A percentile compares a stretch with the other conserved stretches of the same genome.
phyloP scores from a whole-genome alignment of 2,113 vertebrate genomes.

The Chitala chitala region DNA sequence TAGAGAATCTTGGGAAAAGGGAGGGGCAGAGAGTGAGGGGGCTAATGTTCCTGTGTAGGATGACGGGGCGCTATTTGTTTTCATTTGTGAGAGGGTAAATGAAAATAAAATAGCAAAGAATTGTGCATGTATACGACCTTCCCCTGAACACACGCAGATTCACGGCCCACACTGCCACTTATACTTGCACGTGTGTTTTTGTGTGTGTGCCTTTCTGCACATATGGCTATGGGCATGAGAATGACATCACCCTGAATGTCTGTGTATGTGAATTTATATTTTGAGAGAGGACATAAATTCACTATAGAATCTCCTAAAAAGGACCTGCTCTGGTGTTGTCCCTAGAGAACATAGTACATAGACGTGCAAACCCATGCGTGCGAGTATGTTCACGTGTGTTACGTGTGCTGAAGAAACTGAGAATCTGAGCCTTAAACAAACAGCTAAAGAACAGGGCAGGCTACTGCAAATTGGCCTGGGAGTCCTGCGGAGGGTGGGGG shows the following conservation, averaged over 20 bases:
- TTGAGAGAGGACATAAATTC: too few species aligned
- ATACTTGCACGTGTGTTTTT: too few species aligned
- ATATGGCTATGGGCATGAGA: too few species aligned
- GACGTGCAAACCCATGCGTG: too few species aligned
- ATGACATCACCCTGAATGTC: too few species aligned
- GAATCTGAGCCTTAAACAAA: background rate
- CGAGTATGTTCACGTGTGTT: background rate
- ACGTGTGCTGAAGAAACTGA: background rate
- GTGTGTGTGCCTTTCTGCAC: too few species aligned
- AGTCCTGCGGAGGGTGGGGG: background rate
- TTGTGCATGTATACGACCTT: background rate
- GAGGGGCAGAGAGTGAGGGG: background rate
- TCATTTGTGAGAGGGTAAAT: slow-evolving; percentile 19
- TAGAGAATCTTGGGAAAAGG: background rate
- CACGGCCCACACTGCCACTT: background rate
- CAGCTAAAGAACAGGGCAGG: background rate
- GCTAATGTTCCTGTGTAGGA: background rate
- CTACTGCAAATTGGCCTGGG: slow-evolving; percentile 7
- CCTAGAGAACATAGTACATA: too few species aligned
- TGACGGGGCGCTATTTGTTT: slow-evolving; percentile 10
- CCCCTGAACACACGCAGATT: background rate
- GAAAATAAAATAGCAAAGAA: slow-evolving; percentile 14
- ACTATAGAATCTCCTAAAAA: too few species aligned
- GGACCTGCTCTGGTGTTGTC: too few species aligned
- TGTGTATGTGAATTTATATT: too few species aligned